phyloP scores from a whole-genome alignment of 2,888 invertebrate genomes.

The Heliconius ethilla region DNA sequence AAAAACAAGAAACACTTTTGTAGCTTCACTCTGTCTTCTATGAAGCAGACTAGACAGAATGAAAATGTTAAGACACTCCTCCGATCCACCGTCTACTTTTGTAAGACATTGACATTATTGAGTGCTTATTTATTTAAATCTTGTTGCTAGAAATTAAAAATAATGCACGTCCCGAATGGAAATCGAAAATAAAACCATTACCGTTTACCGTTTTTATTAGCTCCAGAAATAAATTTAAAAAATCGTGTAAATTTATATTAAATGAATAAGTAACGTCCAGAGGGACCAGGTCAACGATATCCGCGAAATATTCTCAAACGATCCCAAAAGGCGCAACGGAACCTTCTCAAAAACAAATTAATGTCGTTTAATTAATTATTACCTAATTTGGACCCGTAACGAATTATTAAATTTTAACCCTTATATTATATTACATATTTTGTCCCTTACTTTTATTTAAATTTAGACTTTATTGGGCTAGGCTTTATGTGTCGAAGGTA shows the following conservation, averaged over 20 bases:
- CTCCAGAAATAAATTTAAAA: neutral
- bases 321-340: conserved; percentile 28
- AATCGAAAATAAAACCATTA: neutral
- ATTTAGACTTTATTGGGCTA: neutral
- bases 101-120: too few species aligned
- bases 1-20: too few species aligned
- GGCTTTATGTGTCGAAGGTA: neutral
- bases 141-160: neutral
- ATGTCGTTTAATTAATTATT: conserved; percentile 33
- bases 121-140: too few species aligned
- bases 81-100: neutral
- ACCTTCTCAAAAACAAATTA: conserved; percentile 34
- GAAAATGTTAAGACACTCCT: neutral
- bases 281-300: conserved; percentile 14
- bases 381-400: conserved; percentile 28
- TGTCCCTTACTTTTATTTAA: conserved; percentile 7
- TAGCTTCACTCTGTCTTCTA: too few species aligned
- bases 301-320: conserved; percentile 16
- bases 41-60: neutral
- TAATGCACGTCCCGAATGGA: neutral
- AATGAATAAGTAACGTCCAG: conserved; percentile 4
- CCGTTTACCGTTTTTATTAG: neutral
- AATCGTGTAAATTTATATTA: neutral
- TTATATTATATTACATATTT: conserved; percentile 30
- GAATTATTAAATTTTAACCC: conserved; percentile 35